These are phyloP conservation scores for Pteronura brasiliensis DNA, from an alignment of 2,113 vertebrate species.

Conservation along the genomic window DNA sequence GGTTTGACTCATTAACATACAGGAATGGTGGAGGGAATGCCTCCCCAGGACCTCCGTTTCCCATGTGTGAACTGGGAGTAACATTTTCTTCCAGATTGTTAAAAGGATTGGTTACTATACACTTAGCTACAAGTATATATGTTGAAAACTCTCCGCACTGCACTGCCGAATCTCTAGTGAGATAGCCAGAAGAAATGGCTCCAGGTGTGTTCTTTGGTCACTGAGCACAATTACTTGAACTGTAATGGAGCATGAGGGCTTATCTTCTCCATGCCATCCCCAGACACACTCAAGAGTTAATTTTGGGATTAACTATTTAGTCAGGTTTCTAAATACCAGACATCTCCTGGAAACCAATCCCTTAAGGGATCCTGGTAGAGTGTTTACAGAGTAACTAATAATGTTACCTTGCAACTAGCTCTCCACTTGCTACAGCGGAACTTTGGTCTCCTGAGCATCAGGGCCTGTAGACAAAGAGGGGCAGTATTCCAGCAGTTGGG, in stretches of 20 bases:
- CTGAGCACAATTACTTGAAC: neutral
- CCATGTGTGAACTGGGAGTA: neutral
- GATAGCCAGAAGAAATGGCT: neutral
- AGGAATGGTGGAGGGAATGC: neutral
- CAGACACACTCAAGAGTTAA: neutral
- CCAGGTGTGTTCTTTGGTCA: neutral
- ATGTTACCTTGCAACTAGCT: neutral
- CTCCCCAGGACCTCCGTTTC: neutral
- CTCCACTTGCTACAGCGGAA: neutral
- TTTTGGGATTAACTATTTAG: neutral
- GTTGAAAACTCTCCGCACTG: neutral
- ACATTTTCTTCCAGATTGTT: neutral
- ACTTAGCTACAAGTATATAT: too few species aligned
- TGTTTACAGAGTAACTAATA: slow-evolving; percentile 40
- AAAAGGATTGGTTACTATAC: neutral
- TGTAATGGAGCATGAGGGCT: neutral
- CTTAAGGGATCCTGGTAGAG: neutral
- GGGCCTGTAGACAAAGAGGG: neutral
- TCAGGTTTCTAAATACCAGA: neutral
- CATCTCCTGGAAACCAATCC: slow-evolving; percentile 17
- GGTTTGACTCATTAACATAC: neutral
- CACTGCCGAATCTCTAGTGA: neutral
- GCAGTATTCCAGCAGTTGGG: neutral
- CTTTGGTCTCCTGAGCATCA: neutral
- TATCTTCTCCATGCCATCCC: neutral